Conservation (phyloP, 2,797 vertebrate species). For the Characodon lateralis region DNA sequence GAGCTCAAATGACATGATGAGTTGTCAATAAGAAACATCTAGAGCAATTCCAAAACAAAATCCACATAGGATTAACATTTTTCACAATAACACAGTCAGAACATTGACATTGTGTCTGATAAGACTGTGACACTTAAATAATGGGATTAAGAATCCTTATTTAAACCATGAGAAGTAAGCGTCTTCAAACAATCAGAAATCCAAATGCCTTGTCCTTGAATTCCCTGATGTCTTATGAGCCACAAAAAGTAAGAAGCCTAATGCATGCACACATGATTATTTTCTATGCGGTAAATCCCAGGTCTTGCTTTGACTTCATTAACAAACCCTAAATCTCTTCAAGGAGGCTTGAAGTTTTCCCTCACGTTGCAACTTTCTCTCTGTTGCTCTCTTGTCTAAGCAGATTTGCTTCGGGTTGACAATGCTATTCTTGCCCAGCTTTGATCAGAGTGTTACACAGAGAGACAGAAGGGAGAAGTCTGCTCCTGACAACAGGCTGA, state of each 20-base stretch:
- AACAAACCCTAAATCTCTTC: conserved; percentile 21
- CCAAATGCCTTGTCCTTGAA: conserved; percentile 21
- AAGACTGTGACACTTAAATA: neutral
- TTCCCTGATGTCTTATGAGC: neutral
- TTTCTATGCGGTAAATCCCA: conserved; percentile 17
- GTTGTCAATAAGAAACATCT: neutral
- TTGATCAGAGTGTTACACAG: conserved; percentile 64
- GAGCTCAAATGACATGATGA: neutral
- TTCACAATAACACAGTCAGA: neutral
- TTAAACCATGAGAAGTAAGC: neutral
- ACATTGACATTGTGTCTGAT: neutral
- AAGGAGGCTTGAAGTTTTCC: conserved; percentile 18
- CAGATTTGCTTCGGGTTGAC: conserved; percentile 55
- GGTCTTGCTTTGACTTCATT: conserved; percentile 14
- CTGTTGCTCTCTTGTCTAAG: conserved; percentile 47
- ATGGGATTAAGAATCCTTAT: neutral
- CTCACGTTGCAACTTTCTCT: conserved; percentile 35
- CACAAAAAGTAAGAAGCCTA: neutral
- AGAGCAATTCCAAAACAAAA: neutral
- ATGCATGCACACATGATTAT: neutral
- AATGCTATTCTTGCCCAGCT: conserved; percentile 60
- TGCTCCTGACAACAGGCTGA: conserved; percentile 45
- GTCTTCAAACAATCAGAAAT: neutral
- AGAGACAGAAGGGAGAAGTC: conserved; percentile 47
- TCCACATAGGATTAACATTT: neutral